phyloP scores from a whole-genome alignment of 2,113 vertebrate genomes.

The Martes martes region DNA sequence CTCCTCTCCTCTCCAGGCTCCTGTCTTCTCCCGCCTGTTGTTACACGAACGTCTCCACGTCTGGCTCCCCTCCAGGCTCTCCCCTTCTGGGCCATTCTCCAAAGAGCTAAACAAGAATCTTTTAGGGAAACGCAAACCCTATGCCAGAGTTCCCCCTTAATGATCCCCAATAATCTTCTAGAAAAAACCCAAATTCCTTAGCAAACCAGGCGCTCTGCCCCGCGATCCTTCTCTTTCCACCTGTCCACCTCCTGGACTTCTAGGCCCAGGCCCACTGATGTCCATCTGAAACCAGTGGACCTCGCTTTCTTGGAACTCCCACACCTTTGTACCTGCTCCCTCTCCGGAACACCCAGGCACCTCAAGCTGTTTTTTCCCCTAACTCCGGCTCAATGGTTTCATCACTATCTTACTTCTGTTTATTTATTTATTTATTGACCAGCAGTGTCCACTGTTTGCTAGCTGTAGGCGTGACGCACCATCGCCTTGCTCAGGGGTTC shows the following conservation, averaged over 20 bases:
- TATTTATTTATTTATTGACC: not conserved
- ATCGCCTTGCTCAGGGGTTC: not conserved
- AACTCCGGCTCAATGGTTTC: not conserved
- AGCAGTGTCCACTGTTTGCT: not conserved
- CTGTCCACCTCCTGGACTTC: not conserved
- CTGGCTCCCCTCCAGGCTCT: not conserved
- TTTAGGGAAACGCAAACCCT: not conserved
- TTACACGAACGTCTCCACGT: not conserved
- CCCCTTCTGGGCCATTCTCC: not conserved
- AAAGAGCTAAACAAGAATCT: not conserved
- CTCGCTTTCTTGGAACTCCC: not conserved
- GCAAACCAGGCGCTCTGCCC: not conserved
- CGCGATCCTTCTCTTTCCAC: not conserved
- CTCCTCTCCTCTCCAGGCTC: too few species aligned
- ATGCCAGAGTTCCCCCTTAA: not conserved
- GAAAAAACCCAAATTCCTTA: not conserved
- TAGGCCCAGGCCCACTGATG: not conserved
- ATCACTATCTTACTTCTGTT: not conserved
- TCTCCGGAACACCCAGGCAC: not conserved
- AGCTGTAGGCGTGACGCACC: fast-evolving
- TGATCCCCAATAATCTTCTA: not conserved
- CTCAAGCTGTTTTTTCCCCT: not conserved
- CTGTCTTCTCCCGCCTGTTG: not conserved
- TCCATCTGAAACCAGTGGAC: not conserved
- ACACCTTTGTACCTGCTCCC: not conserved